phyloP scores from a whole-genome alignment of 2,888 invertebrate genomes.

The Girardia tigrina region DNA sequence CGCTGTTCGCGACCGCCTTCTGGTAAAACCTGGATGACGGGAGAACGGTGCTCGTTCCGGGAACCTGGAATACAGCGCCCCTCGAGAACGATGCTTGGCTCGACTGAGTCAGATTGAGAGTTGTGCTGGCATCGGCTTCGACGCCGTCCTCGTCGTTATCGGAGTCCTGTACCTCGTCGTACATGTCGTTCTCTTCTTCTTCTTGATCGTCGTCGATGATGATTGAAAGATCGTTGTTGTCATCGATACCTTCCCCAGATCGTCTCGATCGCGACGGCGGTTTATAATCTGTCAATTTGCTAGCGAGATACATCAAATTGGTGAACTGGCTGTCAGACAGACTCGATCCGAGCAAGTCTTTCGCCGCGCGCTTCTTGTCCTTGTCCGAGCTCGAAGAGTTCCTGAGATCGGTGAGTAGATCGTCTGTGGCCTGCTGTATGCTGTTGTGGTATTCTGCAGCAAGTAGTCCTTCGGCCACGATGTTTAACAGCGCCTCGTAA shows the following conservation, averaged over 20 bases:
- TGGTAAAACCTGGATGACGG: constrained; percentile 29
- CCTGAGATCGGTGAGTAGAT: constrained; percentile 81
- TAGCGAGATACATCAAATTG: constrained; percentile 80
- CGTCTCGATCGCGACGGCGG: too few relatives aligned
- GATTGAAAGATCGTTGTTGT: not conserved
- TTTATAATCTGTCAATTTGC: constrained; percentile 80
- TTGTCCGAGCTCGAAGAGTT: constrained; percentile 83
- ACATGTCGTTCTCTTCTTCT: constrained; percentile 73
- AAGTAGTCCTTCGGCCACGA: constrained; percentile 88
- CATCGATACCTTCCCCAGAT: constrained; percentile 13
- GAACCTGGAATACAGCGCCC: constrained; percentile 18
- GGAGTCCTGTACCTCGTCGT: constrained; percentile 71
- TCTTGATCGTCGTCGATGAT: constrained; percentile 26
- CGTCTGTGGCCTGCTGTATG: constrained; percentile 85
- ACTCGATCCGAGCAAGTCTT: not conserved
- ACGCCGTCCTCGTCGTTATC: constrained; percentile 64
- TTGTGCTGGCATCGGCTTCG: constrained; percentile 46
- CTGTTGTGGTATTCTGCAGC: constrained; percentile 53
- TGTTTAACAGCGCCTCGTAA: constrained; percentile 81
- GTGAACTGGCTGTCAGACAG: constrained; percentile 77
- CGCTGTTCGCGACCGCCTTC: not conserved
- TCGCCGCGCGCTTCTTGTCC: constrained; percentile 62
- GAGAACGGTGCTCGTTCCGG: not conserved
- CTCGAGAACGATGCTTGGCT: not conserved
- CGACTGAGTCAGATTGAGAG: not conserved